phyloP scores from a whole-genome alignment of 2,888 invertebrate genomes.

The Eupithecia tripunctaria region DNA sequence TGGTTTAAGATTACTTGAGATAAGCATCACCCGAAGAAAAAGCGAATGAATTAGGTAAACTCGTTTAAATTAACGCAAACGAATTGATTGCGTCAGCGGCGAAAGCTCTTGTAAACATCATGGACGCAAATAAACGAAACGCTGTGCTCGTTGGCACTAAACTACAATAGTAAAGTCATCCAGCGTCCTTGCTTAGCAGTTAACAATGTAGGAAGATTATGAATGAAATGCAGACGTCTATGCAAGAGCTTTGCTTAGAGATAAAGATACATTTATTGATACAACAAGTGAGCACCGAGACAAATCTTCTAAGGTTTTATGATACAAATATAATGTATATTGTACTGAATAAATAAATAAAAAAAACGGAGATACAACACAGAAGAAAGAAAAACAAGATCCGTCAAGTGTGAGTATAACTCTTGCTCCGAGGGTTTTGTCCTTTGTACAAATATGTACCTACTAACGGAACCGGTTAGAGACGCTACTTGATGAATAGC shows the following conservation, averaged over 20 bases:
- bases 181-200: slow-evolving; percentile 37
- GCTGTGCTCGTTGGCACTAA: slow-evolving; percentile 65
- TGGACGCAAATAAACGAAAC: slow-evolving; percentile 74
- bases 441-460: too few species aligned
- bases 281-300: too few species aligned
- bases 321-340: too few species aligned
- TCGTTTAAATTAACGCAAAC: slow-evolving; percentile 46
- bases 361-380: too few species aligned
- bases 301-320: too few species aligned
- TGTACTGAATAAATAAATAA: too few species aligned
- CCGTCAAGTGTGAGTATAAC: too few species aligned
- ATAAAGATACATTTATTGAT: too few species aligned
- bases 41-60: slow-evolving; percentile 1
- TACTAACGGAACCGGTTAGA: too few species aligned
- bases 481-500: too few species aligned
- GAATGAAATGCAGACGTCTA: slow-evolving; percentile 3
- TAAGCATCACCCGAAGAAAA: background rate
- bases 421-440: too few species aligned
- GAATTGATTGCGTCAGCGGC: slow-evolving; percentile 71
- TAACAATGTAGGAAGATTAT: background rate
- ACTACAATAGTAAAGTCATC: slow-evolving; percentile 47
- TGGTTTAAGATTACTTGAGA: background rate
- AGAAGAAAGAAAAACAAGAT: too few species aligned
- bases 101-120: slow-evolving; percentile 78
- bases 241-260: background rate